phyloP scores from a whole-genome alignment of 2,888 invertebrate genomes.

The Polyploca ridens region DNA sequence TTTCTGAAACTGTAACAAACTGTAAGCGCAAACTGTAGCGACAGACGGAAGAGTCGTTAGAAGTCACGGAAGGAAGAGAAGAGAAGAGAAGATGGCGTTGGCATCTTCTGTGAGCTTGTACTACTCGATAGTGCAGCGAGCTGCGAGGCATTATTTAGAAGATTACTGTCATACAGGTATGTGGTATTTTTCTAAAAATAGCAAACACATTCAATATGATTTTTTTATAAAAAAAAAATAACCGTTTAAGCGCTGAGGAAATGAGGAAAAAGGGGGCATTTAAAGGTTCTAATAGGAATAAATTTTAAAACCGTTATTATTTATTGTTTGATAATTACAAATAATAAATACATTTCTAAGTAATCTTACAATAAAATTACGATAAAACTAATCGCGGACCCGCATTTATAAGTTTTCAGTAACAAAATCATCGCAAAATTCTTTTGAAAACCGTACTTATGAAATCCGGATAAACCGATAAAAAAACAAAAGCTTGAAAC shows the following conservation, averaged over 20 bases:
- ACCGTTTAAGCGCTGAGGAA: not conserved
- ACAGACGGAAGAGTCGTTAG: slow-evolving; percentile 49
- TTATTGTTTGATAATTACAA: too few relatives aligned
- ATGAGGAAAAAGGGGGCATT: not conserved
- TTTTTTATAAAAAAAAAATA: not conserved
- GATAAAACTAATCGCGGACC: too few relatives aligned
- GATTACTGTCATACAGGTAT: slow-evolving; percentile 88
- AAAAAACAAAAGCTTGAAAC: too few relatives aligned
- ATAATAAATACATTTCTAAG: too few relatives aligned
- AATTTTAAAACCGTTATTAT: not conserved
- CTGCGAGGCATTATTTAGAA: slow-evolving; percentile 87
- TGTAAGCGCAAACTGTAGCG: slow-evolving; percentile 59
- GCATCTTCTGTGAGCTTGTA: slow-evolving; percentile 88
- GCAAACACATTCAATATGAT: too few relatives aligned
- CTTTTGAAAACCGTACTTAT: too few relatives aligned
- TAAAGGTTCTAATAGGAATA: not conserved
- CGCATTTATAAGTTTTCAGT: too few relatives aligned
- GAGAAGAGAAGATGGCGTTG: slow-evolving; percentile 80
- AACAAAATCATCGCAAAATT: too few relatives aligned
- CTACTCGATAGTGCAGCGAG: slow-evolving; percentile 88
- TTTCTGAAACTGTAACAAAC: slow-evolving; percentile 66
- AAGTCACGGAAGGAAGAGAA: slow-evolving; percentile 47
- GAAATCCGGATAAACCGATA: too few relatives aligned
- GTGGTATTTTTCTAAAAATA: slow-evolving; percentile 26
- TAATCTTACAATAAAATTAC: too few relatives aligned